A percentile compares a stretch with the other conserved stretches of the same genome.
Evolutionary conservation across 1,140 invertebrate species (phyloP).

Genomic region (Sycophila sp.): DNA sequence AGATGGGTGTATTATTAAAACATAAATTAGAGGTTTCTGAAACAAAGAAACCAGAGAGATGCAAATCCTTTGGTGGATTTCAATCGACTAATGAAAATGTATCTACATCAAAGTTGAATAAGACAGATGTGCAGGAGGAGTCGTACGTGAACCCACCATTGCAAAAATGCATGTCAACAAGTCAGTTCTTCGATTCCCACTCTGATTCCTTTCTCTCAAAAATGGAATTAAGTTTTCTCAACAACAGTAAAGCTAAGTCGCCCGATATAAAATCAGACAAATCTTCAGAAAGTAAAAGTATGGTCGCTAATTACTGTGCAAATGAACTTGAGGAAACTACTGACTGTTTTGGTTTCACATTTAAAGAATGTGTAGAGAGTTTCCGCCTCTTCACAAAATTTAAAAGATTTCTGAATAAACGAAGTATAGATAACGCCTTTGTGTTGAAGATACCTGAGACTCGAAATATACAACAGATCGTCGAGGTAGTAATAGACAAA

Average conservation of each 20-base stretch:
- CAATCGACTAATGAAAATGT: not conserved
- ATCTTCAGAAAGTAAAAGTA: not conserved
- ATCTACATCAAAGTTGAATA: slow-evolving; percentile 8
- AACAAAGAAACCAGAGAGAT: not conserved
- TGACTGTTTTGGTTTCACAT: slow-evolving; percentile 24
- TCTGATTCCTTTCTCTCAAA: slow-evolving; percentile 32
- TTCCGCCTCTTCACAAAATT: not conserved
- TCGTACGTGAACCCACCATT: slow-evolving; percentile 18
- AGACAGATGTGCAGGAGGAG: slow-evolving; percentile 22
- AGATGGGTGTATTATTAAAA: slow-evolving; percentile 12
- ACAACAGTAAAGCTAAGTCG: slow-evolving; percentile 5
- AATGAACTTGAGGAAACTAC: not conserved
- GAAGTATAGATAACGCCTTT: not conserved
- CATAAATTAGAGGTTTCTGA: slow-evolving; percentile 33
- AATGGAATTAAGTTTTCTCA: slow-evolving; percentile 25
- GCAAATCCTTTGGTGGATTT: slow-evolving; percentile 32
- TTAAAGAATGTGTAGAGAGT: slow-evolving; percentile 17
- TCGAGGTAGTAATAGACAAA: not conserved
- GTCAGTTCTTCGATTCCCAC: slow-evolving; percentile 30
- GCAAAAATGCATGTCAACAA: slow-evolving; percentile 11
- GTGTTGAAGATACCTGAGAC: not conserved
- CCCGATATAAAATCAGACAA: not conserved
- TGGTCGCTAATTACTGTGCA: too few relatives aligned
- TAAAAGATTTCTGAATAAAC: slow-evolving; percentile 14
- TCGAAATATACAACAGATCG: not conserved